These are phyloP conservation scores for Gobiocypris rarus DNA, from an alignment of 2,113 vertebrate genomes.

Conservation along the genomic window DNA sequence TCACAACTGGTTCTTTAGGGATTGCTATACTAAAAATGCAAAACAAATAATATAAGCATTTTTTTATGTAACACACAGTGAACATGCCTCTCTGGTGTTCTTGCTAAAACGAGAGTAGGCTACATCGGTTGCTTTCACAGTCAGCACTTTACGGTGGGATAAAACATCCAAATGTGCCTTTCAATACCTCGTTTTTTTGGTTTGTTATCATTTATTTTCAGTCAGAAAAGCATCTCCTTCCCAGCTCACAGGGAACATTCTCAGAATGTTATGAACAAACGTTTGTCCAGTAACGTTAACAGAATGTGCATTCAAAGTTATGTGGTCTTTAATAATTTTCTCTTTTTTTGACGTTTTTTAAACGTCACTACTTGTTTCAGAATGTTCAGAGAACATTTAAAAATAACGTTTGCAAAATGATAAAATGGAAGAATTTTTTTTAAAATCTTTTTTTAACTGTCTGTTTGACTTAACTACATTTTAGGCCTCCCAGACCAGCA, in stretches of 20 bases:
- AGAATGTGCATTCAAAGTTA: too few relatives aligned
- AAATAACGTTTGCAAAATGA: too few relatives aligned
- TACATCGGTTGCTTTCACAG: neutral
- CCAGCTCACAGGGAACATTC: too few relatives aligned
- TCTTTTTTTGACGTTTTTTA: too few relatives aligned
- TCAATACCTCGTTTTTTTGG: slow-evolving; percentile 2
- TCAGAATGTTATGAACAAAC: too few relatives aligned
- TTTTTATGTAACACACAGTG: neutral
- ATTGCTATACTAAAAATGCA: neutral
- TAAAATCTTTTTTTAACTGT: too few relatives aligned
- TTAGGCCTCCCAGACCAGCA: neutral
- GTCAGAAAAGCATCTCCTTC: neutral
- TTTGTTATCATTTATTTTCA: neutral
- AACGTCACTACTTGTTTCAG: too few relatives aligned
- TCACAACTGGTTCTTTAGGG: neutral
- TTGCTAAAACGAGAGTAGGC: neutral
- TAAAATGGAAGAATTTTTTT: too few relatives aligned
- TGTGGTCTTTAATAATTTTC: too few relatives aligned
- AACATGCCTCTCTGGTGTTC: neutral
- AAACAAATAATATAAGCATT: neutral
- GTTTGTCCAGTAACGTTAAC: too few relatives aligned
- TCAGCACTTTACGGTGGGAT: slow-evolving; percentile 42
- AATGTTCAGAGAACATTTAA: too few relatives aligned
- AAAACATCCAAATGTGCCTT: slow-evolving; percentile 45
- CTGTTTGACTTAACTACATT: neutral